Conservation (phyloP, 1,140 invertebrate genomes). For the Drosophila triauraria region DNA sequence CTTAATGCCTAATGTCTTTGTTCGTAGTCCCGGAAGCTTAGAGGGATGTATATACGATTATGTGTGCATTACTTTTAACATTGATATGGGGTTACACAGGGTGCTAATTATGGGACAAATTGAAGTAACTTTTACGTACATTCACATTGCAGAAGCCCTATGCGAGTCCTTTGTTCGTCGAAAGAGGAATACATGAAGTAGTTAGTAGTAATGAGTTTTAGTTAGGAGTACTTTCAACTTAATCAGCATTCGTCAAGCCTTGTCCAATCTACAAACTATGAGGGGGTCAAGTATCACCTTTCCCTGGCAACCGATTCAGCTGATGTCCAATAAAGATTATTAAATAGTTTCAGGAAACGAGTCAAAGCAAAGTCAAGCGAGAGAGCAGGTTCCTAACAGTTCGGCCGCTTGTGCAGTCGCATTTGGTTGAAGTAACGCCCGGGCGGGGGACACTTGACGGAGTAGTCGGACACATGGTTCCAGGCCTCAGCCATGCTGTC, state of each 20-base stretch:
- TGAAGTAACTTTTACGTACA: background rate
- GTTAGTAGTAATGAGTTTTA: background rate
- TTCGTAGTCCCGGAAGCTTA: slow-evolving; percentile 7
- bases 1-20: background rate
- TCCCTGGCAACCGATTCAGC: background rate
- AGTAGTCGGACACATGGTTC: slow-evolving; percentile 72
- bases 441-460: slow-evolving; percentile 68
- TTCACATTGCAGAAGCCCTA: background rate
- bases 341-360: background rate
- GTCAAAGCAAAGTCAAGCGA: background rate
- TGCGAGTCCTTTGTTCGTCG: background rate
- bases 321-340: background rate
- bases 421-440: slow-evolving; percentile 71
- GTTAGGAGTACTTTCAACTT: background rate
- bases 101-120: background rate
- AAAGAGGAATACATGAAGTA: background rate
- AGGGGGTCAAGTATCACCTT: background rate
- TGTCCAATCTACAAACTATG: background rate
- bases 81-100: slow-evolving; percentile 40
- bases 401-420: slow-evolving; percentile 61
- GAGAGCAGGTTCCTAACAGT: slow-evolving; percentile 42
- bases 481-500: slow-evolving; percentile 77
- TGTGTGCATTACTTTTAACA: slow-evolving; percentile 46
- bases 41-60: background rate
- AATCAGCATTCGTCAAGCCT: no score